Evolutionary conservation across 2,888 invertebrate genomes (phyloP).

Genomic region (Ochropleura leucogaster): DNA sequence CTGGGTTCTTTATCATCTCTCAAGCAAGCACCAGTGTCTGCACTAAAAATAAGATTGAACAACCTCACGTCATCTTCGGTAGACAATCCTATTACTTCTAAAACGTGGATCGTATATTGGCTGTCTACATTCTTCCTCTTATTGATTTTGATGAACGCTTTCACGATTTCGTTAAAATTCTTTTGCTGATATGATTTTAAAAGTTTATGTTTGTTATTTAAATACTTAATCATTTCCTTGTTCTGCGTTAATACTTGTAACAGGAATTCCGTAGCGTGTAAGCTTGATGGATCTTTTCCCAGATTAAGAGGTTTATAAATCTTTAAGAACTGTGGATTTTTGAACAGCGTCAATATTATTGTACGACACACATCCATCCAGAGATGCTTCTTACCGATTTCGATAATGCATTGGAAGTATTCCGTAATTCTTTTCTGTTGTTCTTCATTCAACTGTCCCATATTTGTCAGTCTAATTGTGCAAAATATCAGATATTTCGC

Average conservation of each 20-base stretch:
- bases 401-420: constrained; percentile 80
- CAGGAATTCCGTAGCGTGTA: constrained; percentile 81
- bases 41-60: constrained; percentile 81
- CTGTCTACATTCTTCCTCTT: constrained; percentile 79
- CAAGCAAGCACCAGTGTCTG: constrained; percentile 79
- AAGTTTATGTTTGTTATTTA: constrained; percentile 78
- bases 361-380: constrained; percentile 77
- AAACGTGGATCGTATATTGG: constrained; percentile 80
- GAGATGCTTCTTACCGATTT: constrained; percentile 77
- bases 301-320: constrained; percentile 81
- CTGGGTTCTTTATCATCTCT: constrained; percentile 87
- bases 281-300: constrained; percentile 74
- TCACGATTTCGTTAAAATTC: constrained; percentile 85
- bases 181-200: constrained; percentile 90
- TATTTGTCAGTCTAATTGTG: constrained; percentile 78
- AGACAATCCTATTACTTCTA: constrained; percentile 83
- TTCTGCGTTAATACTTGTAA: constrained; percentile 77
- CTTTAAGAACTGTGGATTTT: constrained; percentile 83
- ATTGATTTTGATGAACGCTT: constrained; percentile 86
- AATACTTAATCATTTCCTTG: constrained; percentile 77
- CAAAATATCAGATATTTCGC: constrained; percentile 85
- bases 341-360: constrained; percentile 79
- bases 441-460: constrained; percentile 74
- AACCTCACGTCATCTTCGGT: constrained; percentile 84
- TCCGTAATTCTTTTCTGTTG: constrained; percentile 76